These are phyloP conservation scores for Rhadina sibilatrix DNA, from an alignment of 2,113 vertebrate genomes.

Conservation along the genomic window DNA sequence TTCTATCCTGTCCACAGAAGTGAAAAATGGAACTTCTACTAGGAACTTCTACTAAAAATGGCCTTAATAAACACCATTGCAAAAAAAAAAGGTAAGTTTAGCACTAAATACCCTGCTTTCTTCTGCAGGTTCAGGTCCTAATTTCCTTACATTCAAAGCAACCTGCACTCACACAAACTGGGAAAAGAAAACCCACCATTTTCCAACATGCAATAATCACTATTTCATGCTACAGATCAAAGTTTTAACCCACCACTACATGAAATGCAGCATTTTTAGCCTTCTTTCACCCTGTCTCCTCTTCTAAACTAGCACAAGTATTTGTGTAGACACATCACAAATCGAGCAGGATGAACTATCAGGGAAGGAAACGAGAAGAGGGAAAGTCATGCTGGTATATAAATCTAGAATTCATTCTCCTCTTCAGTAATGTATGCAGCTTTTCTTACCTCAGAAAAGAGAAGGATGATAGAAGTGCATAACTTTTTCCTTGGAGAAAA, in stretches of 20 bases:
- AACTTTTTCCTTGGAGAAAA: background rate
- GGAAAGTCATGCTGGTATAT: background rate
- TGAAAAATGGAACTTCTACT: background rate
- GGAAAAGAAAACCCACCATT: background rate
- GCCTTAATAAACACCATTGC: background rate
- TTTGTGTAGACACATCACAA: background rate
- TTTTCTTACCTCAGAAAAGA: background rate
- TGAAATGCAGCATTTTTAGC: background rate
- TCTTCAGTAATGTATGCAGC: background rate
- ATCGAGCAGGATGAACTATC: background rate
- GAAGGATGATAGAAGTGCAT: accelerated
- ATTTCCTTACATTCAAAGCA: background rate
- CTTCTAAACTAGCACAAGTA: background rate
- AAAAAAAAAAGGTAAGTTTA: background rate
- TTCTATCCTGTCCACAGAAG: background rate
- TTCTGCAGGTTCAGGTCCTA: background rate
- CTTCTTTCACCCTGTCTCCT: background rate
- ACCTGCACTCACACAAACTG: background rate
- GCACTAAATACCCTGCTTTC: background rate
- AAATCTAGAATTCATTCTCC: background rate
- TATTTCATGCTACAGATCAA: background rate
- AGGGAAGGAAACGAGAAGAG: background rate
- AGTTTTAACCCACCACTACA: background rate
- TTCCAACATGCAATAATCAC: background rate
- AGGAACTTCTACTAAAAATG: background rate